These are phyloP conservation scores for Orchesella cincta DNA, from an alignment of 1,140 invertebrate genomes.

Conservation along the genomic window DNA sequence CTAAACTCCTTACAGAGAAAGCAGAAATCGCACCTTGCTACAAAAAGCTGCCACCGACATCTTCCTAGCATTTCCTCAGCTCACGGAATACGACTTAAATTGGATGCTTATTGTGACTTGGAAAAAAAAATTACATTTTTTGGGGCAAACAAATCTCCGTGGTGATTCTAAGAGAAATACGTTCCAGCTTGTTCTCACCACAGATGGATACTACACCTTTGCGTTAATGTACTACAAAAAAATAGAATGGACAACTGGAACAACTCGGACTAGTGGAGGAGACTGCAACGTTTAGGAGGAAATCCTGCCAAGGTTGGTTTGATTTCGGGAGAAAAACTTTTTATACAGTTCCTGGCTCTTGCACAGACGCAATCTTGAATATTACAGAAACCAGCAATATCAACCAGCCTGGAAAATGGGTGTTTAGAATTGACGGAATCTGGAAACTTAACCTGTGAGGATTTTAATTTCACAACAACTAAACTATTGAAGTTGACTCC, in stretches of 20 bases:
- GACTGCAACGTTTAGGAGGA: constrained; percentile 37
- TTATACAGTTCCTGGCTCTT: constrained; percentile 29
- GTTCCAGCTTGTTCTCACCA: constrained; percentile 55
- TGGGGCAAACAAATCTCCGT: background rate
- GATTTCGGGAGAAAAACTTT: constrained; percentile 37
- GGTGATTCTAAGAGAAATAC: constrained; percentile 50
- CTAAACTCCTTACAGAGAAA: constrained; percentile 30
- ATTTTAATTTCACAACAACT: background rate
- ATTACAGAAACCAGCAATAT: constrained; percentile 31
- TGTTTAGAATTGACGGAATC: constrained; percentile 34
- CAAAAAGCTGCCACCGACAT: background rate
- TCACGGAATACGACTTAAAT: background rate
- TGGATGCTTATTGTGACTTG: constrained; percentile 40
- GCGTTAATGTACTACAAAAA: constrained; percentile 55
- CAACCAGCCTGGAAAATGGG: constrained; percentile 37
- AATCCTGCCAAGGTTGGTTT: constrained; percentile 41
- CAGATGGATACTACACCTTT: constrained; percentile 53
- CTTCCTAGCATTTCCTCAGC: background rate
- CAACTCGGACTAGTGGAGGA: constrained; percentile 52
- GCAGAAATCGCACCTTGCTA: background rate
- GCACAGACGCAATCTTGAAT: constrained; percentile 26
- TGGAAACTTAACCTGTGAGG: background rate
- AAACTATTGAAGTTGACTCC: constrained; percentile 5
- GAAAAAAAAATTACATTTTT: constrained; percentile 30
- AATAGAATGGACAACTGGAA: constrained; percentile 55